A percentile compares a stretch with the other conserved stretches of the same genome.
Evolutionary conservation across 2,113 vertebrate species (phyloP).

Genomic region (Cardinalis cardinalis): DNA sequence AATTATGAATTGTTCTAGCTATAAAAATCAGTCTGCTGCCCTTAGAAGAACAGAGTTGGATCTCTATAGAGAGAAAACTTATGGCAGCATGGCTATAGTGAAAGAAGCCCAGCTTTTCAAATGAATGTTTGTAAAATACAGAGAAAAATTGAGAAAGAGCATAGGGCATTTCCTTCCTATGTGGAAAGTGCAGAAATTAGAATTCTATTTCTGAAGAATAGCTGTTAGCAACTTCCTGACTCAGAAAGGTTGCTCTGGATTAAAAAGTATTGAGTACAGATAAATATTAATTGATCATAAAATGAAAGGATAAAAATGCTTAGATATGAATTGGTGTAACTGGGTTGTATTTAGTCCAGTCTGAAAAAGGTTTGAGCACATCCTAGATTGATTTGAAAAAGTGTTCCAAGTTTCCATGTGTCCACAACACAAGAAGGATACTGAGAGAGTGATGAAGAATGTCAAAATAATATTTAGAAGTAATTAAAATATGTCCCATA

Average conservation of each 20-base stretch:
- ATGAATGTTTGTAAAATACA: background rate
- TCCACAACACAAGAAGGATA: background rate
- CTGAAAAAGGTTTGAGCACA: background rate
- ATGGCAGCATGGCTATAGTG: background rate
- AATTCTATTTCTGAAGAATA: background rate
- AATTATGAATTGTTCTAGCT: background rate
- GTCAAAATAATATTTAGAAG: background rate
- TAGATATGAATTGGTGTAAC: background rate
- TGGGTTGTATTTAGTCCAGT: background rate
- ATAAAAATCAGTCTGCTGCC: background rate
- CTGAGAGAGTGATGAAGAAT: background rate
- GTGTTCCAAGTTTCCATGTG: background rate
- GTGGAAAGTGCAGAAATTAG: background rate
- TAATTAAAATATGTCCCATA: background rate
- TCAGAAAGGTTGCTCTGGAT: background rate
- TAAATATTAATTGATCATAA: background rate
- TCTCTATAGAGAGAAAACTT: background rate
- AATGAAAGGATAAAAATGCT: background rate
- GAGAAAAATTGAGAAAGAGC: background rate
- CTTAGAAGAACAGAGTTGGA: background rate
- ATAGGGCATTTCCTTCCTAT: background rate
- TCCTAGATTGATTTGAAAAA: background rate
- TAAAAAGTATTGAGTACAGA: background rate
- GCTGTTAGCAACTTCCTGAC: background rate
- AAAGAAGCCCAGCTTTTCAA: background rate